A percentile compares a stretch with the other conserved stretches of the same genome.
Conservation (phyloP, 2,888 invertebrate species). For the Temnothorax ravouxi region DNA sequence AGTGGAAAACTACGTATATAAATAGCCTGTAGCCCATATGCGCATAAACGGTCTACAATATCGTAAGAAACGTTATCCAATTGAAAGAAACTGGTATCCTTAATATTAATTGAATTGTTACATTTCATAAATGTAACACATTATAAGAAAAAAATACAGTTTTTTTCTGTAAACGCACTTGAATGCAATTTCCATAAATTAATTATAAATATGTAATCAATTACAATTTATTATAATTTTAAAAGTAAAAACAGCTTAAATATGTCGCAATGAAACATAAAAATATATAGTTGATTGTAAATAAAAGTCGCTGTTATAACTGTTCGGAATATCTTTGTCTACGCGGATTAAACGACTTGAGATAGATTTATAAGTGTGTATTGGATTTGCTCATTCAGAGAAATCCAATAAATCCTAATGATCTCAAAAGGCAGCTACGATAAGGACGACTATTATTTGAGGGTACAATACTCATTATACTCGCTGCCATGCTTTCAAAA, state of each 20-base stretch:
- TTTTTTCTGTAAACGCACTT: not conserved
- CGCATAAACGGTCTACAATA: not conserved
- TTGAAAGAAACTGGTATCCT: not conserved
- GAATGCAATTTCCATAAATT: not conserved
- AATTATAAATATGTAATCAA: not conserved
- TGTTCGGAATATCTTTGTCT: not conserved
- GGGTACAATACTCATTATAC: not conserved
- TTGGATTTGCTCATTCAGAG: slow-evolving; percentile 13
- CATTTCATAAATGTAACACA: not conserved
- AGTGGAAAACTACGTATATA: not conserved
- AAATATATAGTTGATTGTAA: not conserved
- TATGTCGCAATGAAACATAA: not conserved
- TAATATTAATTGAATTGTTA: not conserved
- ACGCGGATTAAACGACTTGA: not conserved
- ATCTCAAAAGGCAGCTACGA: not conserved
- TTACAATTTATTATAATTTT: not conserved
- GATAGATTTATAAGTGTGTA: not conserved
- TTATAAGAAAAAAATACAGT: not conserved
- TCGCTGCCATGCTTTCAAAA: not conserved
- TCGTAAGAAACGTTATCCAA: not conserved
- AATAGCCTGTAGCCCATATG: not conserved
- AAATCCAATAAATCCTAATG: slow-evolving; percentile 16
- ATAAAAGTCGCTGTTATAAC: not conserved
- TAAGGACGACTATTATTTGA: not conserved
- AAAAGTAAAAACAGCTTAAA: not conserved